Percentiles rank a stretch among this genome's conserved stretches.
Evolutionary conservation across 2,797 vertebrate species (phyloP).

Genomic region (Sternotherus odoratus): DNA sequence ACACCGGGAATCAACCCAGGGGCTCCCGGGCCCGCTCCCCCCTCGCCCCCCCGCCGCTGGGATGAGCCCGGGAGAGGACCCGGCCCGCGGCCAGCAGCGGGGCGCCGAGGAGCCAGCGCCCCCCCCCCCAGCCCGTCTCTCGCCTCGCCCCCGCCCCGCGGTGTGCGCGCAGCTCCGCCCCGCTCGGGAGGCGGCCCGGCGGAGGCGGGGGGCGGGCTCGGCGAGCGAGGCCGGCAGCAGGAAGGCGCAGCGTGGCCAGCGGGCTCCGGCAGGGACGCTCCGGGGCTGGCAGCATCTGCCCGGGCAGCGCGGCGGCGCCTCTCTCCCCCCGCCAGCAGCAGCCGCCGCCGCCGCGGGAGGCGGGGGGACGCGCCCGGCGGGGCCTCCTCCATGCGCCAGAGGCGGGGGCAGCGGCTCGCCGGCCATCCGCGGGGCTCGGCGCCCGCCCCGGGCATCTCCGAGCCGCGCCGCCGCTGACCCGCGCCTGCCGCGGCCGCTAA

Average conservation of each 20-base stretch:
- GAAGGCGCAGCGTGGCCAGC: not conserved
- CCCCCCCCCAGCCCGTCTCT: no score
- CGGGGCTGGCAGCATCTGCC: not conserved
- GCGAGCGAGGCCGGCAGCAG: not conserved
- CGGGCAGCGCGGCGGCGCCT: not conserved
- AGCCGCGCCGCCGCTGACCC: not conserved
- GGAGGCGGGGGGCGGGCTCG: not conserved
- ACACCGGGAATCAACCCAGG: no score
- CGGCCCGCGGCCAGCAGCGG: no score
- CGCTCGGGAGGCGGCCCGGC: not conserved
- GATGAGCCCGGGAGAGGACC: no score
- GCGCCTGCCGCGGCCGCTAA: not conserved
- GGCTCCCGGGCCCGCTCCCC: no score
- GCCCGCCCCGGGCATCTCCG: not conserved
- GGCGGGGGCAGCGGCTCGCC: conserved; percentile 25
- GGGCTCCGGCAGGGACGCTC: not conserved
- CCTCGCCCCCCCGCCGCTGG: no score
- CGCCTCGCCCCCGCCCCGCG: not conserved
- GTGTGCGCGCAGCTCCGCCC: not conserved
- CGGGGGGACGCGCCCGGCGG: not conserved
- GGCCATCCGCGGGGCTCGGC: not conserved
- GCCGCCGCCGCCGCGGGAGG: not conserved
- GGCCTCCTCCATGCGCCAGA: conserved; percentile 35
- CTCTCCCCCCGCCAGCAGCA: not conserved
- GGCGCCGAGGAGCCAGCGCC: no score